Conservation (phyloP, 2,888 invertebrate species). For the Papilio demoleus region DNA sequence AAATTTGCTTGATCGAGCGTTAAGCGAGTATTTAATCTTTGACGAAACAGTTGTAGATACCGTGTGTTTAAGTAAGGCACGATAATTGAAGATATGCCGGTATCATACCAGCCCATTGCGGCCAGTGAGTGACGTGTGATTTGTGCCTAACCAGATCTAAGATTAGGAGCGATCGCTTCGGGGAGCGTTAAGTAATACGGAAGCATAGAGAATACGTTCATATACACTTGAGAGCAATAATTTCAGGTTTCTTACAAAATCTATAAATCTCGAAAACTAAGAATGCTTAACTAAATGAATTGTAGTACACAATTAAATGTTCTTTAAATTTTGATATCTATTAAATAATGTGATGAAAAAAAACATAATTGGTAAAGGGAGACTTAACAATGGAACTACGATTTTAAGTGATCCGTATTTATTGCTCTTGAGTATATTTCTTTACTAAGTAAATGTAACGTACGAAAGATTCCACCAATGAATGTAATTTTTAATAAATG, state of each 20-base stretch:
- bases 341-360: too few species aligned
- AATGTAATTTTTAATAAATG: too few species aligned
- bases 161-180: constrained; percentile 52
- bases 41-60: constrained; percentile 64
- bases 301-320: too few species aligned
- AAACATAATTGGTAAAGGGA: too few species aligned
- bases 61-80: constrained; percentile 82
- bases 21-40: constrained; percentile 43
- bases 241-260: neutral
- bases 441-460: too few species aligned
- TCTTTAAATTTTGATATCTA: too few species aligned
- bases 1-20: neutral
- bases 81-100: constrained; percentile 81
- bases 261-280: neutral
- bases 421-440: too few species aligned
- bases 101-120: constrained; percentile 67
- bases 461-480: too few species aligned
- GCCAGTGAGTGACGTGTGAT: constrained; percentile 71
- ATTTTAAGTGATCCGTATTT: too few species aligned
- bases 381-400: too few species aligned
- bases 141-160: constrained; percentile 56
- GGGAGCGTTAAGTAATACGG: constrained; percentile 36
- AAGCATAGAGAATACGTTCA: constrained; percentile 26
- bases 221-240: neutral
- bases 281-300: too few species aligned